Evolutionary conservation across 92 coral and sea anemone species (phyloP).

Genomic region (Paramuricea clavata): DNA sequence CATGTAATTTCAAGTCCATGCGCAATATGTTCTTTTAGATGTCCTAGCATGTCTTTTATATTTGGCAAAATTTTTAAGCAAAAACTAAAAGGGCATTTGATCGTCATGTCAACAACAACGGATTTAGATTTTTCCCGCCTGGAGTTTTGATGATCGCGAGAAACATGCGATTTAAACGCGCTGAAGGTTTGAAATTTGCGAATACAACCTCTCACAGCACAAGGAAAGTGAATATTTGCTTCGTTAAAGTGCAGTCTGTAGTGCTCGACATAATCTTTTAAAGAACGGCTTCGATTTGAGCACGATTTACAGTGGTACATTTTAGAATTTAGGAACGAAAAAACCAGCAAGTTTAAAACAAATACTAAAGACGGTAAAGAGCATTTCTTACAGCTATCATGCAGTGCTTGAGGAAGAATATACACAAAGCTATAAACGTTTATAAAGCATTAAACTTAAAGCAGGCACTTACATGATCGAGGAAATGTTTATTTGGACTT

Average conservation of each 20-base stretch:
- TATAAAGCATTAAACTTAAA: not conserved
- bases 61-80: not conserved
- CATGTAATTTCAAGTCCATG: constrained; percentile 18
- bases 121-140: not conserved
- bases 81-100: constrained; percentile 23
- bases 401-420: not conserved
- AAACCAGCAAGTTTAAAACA: constrained; percentile 1
- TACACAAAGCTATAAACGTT: not conserved
- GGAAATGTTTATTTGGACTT: not conserved
- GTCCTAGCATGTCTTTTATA: constrained; percentile 13
- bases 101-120: not conserved
- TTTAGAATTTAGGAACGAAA: not conserved
- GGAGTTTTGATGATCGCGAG: not conserved
- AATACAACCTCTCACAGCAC: constrained; percentile 17
- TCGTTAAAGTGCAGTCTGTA: constrained; percentile 26
- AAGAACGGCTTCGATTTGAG: not conserved
- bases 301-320: constrained; percentile 8
- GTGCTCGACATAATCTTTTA: constrained; percentile 13
- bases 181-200: constrained; percentile 8
- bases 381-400: not conserved
- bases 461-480: not conserved
- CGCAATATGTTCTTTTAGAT: constrained; percentile 21
- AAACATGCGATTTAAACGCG: constrained; percentile 33
- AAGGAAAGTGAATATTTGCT: constrained; percentile 16
- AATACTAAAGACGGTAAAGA: not conserved